Evolutionary conservation across 2,888 invertebrate genomes (phyloP), one percentile per base, ranked within the genome.

Genomic region (Eupithecia abbreviata): DNA sequence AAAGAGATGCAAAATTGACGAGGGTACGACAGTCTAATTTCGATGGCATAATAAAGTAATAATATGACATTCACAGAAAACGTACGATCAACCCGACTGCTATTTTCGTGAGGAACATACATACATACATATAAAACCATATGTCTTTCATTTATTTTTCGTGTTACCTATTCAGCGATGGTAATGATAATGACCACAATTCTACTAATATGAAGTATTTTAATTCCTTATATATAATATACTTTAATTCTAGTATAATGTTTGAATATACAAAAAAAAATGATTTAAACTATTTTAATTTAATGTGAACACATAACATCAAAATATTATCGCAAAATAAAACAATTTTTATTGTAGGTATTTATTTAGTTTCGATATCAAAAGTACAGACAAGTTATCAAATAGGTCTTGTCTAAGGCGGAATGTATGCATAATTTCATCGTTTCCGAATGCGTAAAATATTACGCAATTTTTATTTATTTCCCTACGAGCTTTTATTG

Each of bases 1-100:
- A 85, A 83, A 83, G 73, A 82, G 85, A 83, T 84, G 77, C 82
- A 84, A 85, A 85, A 83, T 83, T 90, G 90, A 90, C 84, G 87
- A 86, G 89, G 90, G 90, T 90, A 82, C 84, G 90, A 89, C 90
- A 87, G 86, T 85, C 86, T 85, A 87, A 85, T 87, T 84, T 85
- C 82, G 81, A 75, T 73, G 70, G 71, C 73, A 75, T 79, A 76
- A 79, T 77, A 72, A 77, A 78, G 79, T 76, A 68, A 69, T 77
- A 68, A 76, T 76, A 81, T 85, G 89, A 84, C 89, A 83, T 79
- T 76, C 62, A 79, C 84, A 86, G 85, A 83, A 80, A 77, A 78
- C 78, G 72, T 71, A 69, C 49, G 71, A 66, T 42, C 66, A 66
- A 42, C 42, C 66, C 66, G 15, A 42, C 42, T 71, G 74, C 71